Base-by-base conservation (phyloP, 2,113 vertebrate species). In the Xyrauchen texanus region DNA sequence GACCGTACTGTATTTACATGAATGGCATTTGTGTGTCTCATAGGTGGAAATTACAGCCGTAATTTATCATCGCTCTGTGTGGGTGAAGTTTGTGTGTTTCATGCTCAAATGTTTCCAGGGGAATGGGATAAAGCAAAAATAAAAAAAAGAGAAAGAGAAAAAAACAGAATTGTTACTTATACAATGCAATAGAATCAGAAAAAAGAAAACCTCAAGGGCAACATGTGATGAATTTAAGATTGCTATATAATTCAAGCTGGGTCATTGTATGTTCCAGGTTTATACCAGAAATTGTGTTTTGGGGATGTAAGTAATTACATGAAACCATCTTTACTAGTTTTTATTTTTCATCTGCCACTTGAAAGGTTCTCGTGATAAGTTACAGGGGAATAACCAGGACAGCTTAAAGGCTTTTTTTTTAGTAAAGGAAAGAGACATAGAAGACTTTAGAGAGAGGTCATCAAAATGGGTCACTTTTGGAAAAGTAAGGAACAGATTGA, bases 1-100 rank as follows among this genome's bases (percentile, higher is more conserved):
- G 81, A 16, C 13, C 78, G 84, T 72, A 42, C n/a, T 58, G 16
- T 63, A 84, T 81, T 77, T 83, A 63, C 65, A 47, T 77, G 85
- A 74, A 84, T 83, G 77, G 72, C 65, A 79, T 76, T 34, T 34
- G 21, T 3, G 58, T 78, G 74, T 85, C 72, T 60, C 6, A 78
- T 71, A 81, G 83, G 80, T 52, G 65, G 77, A 78, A 81, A 63
- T 34, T 71, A 70, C 74, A 84, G 77, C 77, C 65, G 10, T 82
- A 81, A 81, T 81, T 85, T 86, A 87, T 66, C 53, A 67, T 49
- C 11, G 51, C 85, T 82, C 80, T 86, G 85, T 89, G 82, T 86
- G 76, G 34, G 84, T 85, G 76, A 80, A 82, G 65, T 76, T 76
- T 71, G 44, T 16, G 72, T 81, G 75, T 81, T 80, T 83, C 73